Conservation (phyloP, 1,140 invertebrate species). For the Mya arenaria region DNA sequence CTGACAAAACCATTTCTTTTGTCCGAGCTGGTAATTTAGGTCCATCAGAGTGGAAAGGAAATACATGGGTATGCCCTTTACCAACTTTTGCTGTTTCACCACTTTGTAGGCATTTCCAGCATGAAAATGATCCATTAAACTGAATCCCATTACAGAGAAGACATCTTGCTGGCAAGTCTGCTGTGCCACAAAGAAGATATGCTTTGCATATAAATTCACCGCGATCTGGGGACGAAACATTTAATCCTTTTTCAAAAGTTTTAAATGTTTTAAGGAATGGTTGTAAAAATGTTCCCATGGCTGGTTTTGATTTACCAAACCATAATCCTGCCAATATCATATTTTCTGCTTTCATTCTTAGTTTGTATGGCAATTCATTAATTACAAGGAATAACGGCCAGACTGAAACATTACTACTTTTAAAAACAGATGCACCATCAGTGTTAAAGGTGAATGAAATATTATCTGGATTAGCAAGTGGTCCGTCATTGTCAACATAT, state of each 20-base stretch:
- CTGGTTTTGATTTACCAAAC: constrained; percentile 29
- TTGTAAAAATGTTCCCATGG: constrained; percentile 30
- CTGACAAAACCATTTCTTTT: background rate
- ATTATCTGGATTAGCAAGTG: constrained; percentile 21
- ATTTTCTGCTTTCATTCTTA: constrained; percentile 38
- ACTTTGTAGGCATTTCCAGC: constrained; percentile 34
- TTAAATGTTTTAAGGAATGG: constrained; percentile 9
- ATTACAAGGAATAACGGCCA: constrained; percentile 53
- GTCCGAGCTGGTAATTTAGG: constrained; percentile 12
- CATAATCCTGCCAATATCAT: constrained; percentile 42
- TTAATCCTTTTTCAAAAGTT: constrained; percentile 20
- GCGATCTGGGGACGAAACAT: background rate
- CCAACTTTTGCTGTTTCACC: constrained; percentile 36
- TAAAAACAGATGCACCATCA: constrained; percentile 42
- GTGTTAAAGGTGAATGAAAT: constrained; percentile 48
- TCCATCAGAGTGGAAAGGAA: constrained; percentile 22
- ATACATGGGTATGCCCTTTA: constrained; percentile 30
- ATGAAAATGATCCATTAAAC: constrained; percentile 45
- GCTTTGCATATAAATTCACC: background rate
- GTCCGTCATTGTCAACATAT: constrained; percentile 9
- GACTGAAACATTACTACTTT: constrained; percentile 45
- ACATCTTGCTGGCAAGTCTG: constrained; percentile 46
- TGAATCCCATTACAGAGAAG: constrained; percentile 41
- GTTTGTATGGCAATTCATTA: constrained; percentile 48
- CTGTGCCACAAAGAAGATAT: constrained; percentile 18